Evolutionary conservation across 1,140 invertebrate species (phyloP), one percentile per base, ranked within the genome.

Genomic region (Cydia splendana): DNA sequence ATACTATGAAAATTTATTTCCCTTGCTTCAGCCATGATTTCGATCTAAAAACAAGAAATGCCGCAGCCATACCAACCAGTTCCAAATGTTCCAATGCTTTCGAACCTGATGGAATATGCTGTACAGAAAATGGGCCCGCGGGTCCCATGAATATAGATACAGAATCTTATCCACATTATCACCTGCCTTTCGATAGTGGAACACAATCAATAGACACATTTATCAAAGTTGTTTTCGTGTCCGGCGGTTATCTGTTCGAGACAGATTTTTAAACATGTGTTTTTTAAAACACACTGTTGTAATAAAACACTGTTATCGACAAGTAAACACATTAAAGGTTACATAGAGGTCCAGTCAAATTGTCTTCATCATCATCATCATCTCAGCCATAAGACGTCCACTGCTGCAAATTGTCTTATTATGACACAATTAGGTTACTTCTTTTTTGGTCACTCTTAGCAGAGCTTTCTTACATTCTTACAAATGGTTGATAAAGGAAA

Each of bases 221-320:
- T n/a, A 53, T 53, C 51, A 53, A 51, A 51, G 51, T 53, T 53
- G 51, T 53, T 53, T 57, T 18, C n/a, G n/a, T 57, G 53, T 57
- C 53, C 2, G n/a, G 5, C n/a, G 53, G 53, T 62, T 24, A 62
- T 62, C 57, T 2, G 57, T 9, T 5, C 10, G 15, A 24, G 57
- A 12, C 57, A 20, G 5, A 24, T 62, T 62, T 24, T 24, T 53
- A 9, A 53, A 62, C 7, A 62, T 45, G 12, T 13, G 34, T 34
- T 34, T 12, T 34, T 34, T 12, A 45, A 45, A 45, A 45, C 42
- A 45, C 10, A 45, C 42, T 20, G 30, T 30, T 5, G 0, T 15
- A 53, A 15, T 53, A 18, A 53, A 53, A 53, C 13, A n/a, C 6
- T 18, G 57, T 24, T 62, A 62, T 62, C 57, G 20, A 62, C 9